Percentiles rank a stretch among this genome's conserved stretches.
These are phyloP conservation scores for Hirudinaria manillensis DNA, from an alignment of 2,888 invertebrate genomes.

Conservation along the genomic window DNA sequence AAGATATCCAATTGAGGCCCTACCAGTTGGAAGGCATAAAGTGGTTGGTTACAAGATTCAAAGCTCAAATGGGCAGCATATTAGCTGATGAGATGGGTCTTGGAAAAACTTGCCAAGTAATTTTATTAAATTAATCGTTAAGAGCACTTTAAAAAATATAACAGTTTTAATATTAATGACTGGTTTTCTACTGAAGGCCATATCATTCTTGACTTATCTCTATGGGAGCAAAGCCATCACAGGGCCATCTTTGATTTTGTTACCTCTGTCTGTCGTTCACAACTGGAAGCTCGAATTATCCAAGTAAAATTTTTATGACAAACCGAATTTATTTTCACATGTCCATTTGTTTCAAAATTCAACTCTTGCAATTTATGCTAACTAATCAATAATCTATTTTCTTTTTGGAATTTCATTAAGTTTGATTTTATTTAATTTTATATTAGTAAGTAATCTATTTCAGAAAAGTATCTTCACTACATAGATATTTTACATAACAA, in stretches of 20 bases:
- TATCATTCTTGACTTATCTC: slow-evolving; percentile 47
- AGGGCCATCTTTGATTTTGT: slow-evolving; percentile 47
- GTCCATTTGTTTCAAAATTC: too few relatives aligned
- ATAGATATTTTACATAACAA: too few relatives aligned
- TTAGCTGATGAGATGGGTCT: slow-evolving; percentile 54
- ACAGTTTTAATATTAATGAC: background rate
- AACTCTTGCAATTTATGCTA: too few relatives aligned
- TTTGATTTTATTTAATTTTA: too few relatives aligned
- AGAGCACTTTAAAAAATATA: background rate
- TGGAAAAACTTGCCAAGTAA: slow-evolving; percentile 53
- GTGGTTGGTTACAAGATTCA: slow-evolving; percentile 48
- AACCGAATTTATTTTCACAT: too few relatives aligned
- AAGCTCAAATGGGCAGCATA: slow-evolving; percentile 49
- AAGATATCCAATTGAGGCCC: slow-evolving; percentile 39
- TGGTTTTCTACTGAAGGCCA: slow-evolving; percentile 43
- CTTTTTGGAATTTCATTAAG: too few relatives aligned
- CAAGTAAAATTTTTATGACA: slow-evolving; percentile 42
- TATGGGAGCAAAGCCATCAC: slow-evolving; percentile 37
- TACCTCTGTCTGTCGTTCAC: slow-evolving; percentile 50
- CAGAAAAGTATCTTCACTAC: too few relatives aligned
- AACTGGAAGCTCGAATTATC: slow-evolving; percentile 51
- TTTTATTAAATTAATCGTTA: background rate
- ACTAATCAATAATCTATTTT: too few relatives aligned
- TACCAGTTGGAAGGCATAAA: slow-evolving; percentile 51
- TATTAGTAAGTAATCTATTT: too few relatives aligned